Evolutionary conservation across 2,797 vertebrate genomes (phyloP), one percentile per base, ranked within the genome.

Genomic region (Atherinosoma microstoma): DNA sequence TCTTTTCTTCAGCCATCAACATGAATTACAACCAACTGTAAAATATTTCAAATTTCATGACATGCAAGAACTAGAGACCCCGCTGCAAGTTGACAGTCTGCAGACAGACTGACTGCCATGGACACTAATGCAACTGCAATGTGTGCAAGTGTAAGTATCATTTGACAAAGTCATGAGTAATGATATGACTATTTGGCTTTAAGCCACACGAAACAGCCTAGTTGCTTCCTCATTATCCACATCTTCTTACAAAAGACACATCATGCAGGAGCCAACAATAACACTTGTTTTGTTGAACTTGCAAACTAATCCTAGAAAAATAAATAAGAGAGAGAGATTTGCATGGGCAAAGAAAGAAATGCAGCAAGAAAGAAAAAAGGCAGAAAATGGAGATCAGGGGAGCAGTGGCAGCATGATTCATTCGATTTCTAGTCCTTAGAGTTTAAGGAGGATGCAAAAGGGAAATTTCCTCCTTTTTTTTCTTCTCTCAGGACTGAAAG

Each of bases 191-290:
- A 62, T 61, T 78, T 42, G 58, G 72, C 62, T 10, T 70, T 10
- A 11, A 24, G 45, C 11, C 2, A 22, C 66, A 42, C 61, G 6
- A 65, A 30, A 11, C 58, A 67, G 74, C 78, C 40, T 9, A 42
- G 40, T 1, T 42, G 16, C 42, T 20, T 45, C 6, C 70, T 78
- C 59, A 76, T 78, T 73, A 84, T 51, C 56, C 73, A 65, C 70
- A 70, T 1, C 10, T 10, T 1, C 34, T 35, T 35, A 10, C 42
- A 64, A 67, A 61, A 67, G 42, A 45, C 42, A 8, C 42, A 20
- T 45, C 42, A 45, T 20, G 6, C 42, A 45, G 42, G 18, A 42
- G 64, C 56, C 63, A 79, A 10, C 42, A 62, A 70, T 29, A 67
- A 66, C 54, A 62, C n/a, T 7, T 36, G 20, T 29, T 36, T 5